Base-by-base conservation (phyloP, 2,113 vertebrate genomes). In the Holacanthus passer region DNA sequence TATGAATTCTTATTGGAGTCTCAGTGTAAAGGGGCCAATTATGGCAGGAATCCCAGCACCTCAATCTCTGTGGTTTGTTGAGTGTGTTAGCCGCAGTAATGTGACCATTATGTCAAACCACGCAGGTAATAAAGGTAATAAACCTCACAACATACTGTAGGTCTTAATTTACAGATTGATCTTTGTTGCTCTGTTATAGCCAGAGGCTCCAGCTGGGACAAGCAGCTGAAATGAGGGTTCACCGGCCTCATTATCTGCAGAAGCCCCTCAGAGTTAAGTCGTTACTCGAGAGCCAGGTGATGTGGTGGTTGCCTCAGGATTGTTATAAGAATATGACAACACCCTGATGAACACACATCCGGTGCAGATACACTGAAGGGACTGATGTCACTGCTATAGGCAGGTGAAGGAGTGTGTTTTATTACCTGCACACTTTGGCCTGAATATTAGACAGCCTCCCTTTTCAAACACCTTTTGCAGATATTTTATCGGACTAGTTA, bases 21-120 rank as follows among this genome's bases (percentile, higher is more conserved):
- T 17, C 37, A 8, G 52, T 10, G n/a, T 75, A 7, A 31, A 74
- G 32, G 29, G 10, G 29, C 50, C 70, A 65, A 27, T 78, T 59
- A 65, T 8, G 22, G 29, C 22, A 43, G 2, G 37, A 65, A 37
- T 59, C 11, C n/a, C 19, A 48, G 24, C 35, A 20, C 22, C 39
- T 63, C 0, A 0, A n/a, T 53, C 13, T 47, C 66, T 72, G 48
- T 64, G 48, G 39, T 58, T 47, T 35, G 8, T 32, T 67, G 22
- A 77, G 39, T 58, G 19, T 62, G 35, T 73, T 43, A 68, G 79
- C 32, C 59, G 55, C 27, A 74, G 35, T 52, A 19, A 45, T 76
- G 71, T 67, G 43, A 31, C 31, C n/a, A 65, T 78, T 64, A 78
- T 65, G 45, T 69, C 63, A 35, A 56, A 47, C n/a, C 60, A 17